Base-by-base conservation (phyloP, 2,888 invertebrate species). In the Chrysopilus asiliformis region DNA sequence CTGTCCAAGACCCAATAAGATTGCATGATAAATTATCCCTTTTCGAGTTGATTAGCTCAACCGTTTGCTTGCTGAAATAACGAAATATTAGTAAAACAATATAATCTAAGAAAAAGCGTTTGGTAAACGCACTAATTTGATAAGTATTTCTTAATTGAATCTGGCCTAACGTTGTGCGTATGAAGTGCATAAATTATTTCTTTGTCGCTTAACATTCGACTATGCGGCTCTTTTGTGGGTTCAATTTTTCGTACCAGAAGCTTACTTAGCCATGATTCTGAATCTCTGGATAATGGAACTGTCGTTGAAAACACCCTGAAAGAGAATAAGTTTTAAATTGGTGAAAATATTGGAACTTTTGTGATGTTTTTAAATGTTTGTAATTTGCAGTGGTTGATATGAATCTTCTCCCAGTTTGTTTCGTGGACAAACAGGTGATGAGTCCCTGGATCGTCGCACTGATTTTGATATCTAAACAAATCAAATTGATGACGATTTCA, bases 141-240 rank as follows among this genome's bases (percentile, higher is more conserved):
- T 49, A 94, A 68, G 65, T 95, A 95, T 60, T 80, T 73, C 47
- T 80, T 77, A 66, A 81, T 79, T 31, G 77, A 79, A 64, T 90
- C 91, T 25, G 94, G 86, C 53, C 86, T 79, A 48, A 93, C 85
- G 61, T 91, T 87, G 64, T 95, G 93, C 44, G 93, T 94, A 59
- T 93, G 87, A 41, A 97, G 70, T 44, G 94, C 90, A 65, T 90
- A 97, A 52, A 98, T 83, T 39, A 83, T 76, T 65, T 95, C 95
- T 65, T 94, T 94, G 65, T 91, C 90, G 52, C 94, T 90, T 32
- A 97, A 72, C 79, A 94, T 86, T 45, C 91, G 80, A 53, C 95
- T 95, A 64, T 97, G 97, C 3, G 94, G 84, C 59, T 93, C 91
- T 62, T 90, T 91, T 2, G 90, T 89, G 4, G 91, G 89, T 57